Evolutionary conservation across 2,888 invertebrate genomes (phyloP).

Genomic region (Deroplatys truncata): DNA sequence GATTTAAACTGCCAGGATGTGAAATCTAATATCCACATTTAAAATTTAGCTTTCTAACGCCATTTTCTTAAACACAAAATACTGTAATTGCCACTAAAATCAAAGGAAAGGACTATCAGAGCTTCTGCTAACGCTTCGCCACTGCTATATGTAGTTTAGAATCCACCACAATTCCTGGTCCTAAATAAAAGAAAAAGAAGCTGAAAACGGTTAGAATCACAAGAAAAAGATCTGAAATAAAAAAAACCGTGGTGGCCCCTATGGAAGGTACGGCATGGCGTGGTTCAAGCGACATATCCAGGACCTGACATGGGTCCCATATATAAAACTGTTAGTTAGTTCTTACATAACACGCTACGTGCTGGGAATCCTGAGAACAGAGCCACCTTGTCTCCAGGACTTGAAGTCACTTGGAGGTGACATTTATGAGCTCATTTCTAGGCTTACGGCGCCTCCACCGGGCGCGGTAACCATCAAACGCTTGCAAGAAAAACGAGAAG

Average conservation of each 20-base stretch:
- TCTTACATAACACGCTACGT: slow-evolving; percentile 12
- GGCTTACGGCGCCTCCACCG: slow-evolving; percentile 10
- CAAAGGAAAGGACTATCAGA: not conserved
- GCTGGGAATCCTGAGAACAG: not conserved
- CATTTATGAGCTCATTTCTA: slow-evolving; percentile 15
- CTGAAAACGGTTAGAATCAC: not conserved
- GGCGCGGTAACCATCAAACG: slow-evolving; percentile 8
- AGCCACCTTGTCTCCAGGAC: slow-evolving; percentile 10
- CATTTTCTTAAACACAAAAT: no score
- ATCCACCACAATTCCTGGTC: not conserved
- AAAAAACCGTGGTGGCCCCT: not conserved
- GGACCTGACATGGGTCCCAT: slow-evolving; percentile 11
- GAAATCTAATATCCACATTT: no score
- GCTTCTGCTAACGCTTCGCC: not conserved
- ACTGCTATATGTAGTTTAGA: not conserved
- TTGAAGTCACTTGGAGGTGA: slow-evolving; percentile 12
- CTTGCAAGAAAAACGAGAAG: not conserved
- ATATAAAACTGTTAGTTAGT: slow-evolving; percentile 14
- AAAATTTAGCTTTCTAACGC: no score
- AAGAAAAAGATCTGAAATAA: not conserved
- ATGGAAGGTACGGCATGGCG: not conserved
- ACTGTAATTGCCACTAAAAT: not conserved
- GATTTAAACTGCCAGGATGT: no score
- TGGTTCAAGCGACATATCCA: slow-evolving; percentile 3
- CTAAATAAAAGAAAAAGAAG: not conserved